Evolutionary conservation across 2,797 vertebrate species (phyloP).

Genomic region (Mus minutoides): DNA sequence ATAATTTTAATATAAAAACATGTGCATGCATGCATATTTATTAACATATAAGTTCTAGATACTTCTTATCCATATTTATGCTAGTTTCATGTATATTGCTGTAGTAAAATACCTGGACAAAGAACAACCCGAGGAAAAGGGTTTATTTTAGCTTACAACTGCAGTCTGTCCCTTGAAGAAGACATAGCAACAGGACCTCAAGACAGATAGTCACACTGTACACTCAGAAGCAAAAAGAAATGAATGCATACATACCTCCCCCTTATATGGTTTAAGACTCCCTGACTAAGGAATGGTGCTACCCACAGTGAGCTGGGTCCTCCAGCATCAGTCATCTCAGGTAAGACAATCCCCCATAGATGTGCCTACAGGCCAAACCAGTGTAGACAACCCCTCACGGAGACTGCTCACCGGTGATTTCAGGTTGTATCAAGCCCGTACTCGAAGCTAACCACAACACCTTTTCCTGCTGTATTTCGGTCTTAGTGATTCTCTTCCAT

Average conservation of each 20-base stretch:
- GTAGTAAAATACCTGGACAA: neutral
- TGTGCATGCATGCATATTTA: neutral
- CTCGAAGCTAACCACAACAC: neutral
- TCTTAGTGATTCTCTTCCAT: neutral
- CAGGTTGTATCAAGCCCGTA: neutral
- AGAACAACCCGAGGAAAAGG: neutral
- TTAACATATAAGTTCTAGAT: neutral
- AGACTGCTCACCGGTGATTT: neutral
- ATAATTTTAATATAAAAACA: neutral
- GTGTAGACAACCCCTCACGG: neutral
- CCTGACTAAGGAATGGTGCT: neutral
- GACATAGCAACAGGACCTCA: neutral
- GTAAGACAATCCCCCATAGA: neutral
- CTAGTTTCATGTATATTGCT: neutral
- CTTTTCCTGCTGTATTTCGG: neutral
- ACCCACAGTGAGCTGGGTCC: neutral
- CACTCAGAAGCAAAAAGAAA: neutral
- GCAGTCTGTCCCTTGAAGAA: neutral
- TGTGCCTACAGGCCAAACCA: neutral
- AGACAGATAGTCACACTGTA: neutral
- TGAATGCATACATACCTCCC: too few species aligned
- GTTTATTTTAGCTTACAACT: neutral
- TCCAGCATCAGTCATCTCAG: neutral
- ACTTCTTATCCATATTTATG: neutral
- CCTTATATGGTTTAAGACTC: neutral